These are phyloP conservation scores for Drosophila suzukii DNA, from an alignment of 1,140 invertebrate genomes.

Conservation along the genomic window DNA sequence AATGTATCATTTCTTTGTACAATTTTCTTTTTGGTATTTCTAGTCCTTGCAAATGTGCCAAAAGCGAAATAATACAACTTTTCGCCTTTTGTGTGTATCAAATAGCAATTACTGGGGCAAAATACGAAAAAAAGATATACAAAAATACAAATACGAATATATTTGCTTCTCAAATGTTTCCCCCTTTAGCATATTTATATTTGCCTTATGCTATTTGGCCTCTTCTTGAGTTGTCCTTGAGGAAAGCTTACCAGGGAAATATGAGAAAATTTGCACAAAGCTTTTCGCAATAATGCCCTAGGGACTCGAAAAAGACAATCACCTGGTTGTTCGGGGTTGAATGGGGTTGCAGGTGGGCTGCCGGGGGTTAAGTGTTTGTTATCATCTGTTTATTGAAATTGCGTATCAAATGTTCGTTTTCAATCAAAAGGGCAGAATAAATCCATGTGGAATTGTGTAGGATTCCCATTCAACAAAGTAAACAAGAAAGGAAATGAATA, in stretches of 20 bases:
- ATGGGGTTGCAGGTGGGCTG: slow-evolving; percentile 2
- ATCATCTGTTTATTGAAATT: slow-evolving; percentile 56
- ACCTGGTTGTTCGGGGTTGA: slow-evolving; percentile 33
- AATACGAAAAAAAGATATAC: neutral
- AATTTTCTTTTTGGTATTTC: neutral
- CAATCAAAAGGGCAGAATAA: slow-evolving; percentile 16
- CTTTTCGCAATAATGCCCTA: slow-evolving; percentile 45
- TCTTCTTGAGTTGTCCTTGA: slow-evolving; percentile 25
- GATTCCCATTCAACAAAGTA: slow-evolving; percentile 9
- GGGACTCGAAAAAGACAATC: slow-evolving; percentile 48
- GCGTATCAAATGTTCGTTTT: slow-evolving; percentile 43
- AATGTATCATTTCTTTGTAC: neutral
- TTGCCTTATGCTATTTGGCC: slow-evolving; percentile 40
- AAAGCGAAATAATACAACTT: slow-evolving; percentile 32
- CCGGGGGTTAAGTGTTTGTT: slow-evolving; percentile 45
- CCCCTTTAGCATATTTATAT: slow-evolving; percentile 39
- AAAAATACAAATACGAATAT: slow-evolving; percentile 41
- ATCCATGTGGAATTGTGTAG: slow-evolving; percentile 12
- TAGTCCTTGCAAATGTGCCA: slow-evolving; percentile 25
- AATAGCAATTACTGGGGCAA: slow-evolving; percentile 39
- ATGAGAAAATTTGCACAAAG: slow-evolving; percentile 53
- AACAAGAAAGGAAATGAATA: slow-evolving; percentile 14
- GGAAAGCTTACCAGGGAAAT: slow-evolving; percentile 28
- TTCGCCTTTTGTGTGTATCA: slow-evolving; percentile 38
- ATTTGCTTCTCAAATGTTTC: slow-evolving; percentile 2